Evolutionary conservation across 92 coral and sea anemone species (phyloP), one percentile per base, ranked within the genome.

Genomic region (Virgularia gustaviana): DNA sequence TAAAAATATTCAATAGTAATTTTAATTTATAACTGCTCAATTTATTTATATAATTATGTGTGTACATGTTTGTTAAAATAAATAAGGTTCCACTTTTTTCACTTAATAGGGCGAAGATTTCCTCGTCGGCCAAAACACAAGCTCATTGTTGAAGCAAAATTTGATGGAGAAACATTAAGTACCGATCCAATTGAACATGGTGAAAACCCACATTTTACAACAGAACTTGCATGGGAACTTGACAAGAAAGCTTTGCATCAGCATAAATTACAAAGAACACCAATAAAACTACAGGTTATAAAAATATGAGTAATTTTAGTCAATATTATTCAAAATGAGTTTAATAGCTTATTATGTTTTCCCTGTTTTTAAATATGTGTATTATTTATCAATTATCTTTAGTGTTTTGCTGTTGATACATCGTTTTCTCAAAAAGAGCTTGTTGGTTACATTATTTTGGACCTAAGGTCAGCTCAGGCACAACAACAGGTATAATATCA

Each of bases 151-250:
- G 98, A 92, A 71, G 84, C 98, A 52, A 92, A 92, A 81, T 92
- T 92, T 82, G 98, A 92, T 79, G 98, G 98, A 31, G 98, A 92
- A 65, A 89, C 94, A 36, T 65, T 92, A 63, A 84, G 89, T 7
- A 92, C 98, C 2, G 98, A 92, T 67, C 98, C 98, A 16, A 86
- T 92, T 49, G 94, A 89, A 35, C 98, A 92, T 64, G 77, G 67
- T 63, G 98, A 92, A 44, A 79, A 42, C 52, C 98, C 98, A 53
- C 83, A 85, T 32, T 92, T 92, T 57, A 86, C 96, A 9, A 92
- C 98, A 13, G 98, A 92, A 63, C 83, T 92, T 54, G 98, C 98
- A 36, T 92, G 98, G 98, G 98, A 92, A 68, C 85, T 92, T 8
- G 88, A 80, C 75, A 92, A 85, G 76, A 92, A 89, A 38, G 75